Base-by-base conservation (phyloP, 37 sponge, comb jelly and placozoan genomes). In the Amphimedon queenslandica region DNA sequence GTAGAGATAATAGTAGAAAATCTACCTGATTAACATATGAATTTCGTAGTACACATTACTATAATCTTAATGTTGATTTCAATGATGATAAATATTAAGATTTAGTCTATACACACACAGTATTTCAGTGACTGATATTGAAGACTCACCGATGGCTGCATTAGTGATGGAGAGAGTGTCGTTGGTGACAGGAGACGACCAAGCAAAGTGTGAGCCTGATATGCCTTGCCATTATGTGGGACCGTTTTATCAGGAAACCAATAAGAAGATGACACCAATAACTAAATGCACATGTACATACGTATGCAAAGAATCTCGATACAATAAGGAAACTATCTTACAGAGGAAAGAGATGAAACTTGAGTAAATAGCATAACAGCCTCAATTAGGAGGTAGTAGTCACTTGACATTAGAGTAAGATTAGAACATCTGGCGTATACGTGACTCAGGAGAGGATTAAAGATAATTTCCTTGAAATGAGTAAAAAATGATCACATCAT, bases 161-260 rank as follows among this genome's bases (percentile, higher is more conserved):
- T 55, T 20, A 64, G 77, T 28, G 43, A 60, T 23, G 68, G 36
- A 13, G 85, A 23, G 24, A 79, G 13, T 16, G 73, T 29, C 24
- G 75, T 69, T 4, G 80, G 85, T 11, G 56, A 47, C 25, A 89
- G 67, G 0, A 89, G 60, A 35, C 72, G 66, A 31, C 91, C 91
- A 16, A 90, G 55, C 16, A 90, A 34, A 23, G 87, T 75, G 18
- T 72, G 30, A 1, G 8, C 40, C 71, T 85, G 71, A 75, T 80
- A 90, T 20, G 63, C 40, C 55, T 69, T 79, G 1, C 89, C 84
- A n/a, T 8, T 66, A 4, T n/a, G 4, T 53, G 28, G 4, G 1
- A 42, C 11, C 47, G 11, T 24, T 27, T 13, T 16, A 4, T 40
- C n/a, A 1, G 85, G 85, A 8, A 67, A 47, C 85, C 85, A 85